phyloP scores from a whole-genome alignment of 2,797 vertebrate species.

The Cynopterus sphinx region DNA sequence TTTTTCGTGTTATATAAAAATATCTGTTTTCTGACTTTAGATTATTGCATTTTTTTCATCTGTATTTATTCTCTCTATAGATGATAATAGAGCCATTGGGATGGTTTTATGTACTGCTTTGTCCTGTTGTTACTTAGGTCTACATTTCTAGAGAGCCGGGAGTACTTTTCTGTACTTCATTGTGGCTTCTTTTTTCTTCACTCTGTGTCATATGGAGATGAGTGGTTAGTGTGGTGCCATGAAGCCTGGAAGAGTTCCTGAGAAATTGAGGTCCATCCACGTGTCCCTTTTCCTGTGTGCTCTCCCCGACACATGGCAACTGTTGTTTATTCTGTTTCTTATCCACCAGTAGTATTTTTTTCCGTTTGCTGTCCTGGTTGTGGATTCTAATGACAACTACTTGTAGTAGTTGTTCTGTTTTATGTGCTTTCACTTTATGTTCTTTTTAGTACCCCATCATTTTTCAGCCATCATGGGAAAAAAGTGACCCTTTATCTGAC shows the following conservation, averaged over 20 bases:
- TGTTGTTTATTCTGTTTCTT: neutral
- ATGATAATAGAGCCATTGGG: neutral
- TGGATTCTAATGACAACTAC: neutral
- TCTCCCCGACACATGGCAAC: neutral
- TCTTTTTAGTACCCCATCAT: neutral
- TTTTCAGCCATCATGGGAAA: neutral
- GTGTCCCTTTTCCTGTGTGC: neutral
- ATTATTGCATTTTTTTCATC: neutral
- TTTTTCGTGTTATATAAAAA: neutral
- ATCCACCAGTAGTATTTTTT: neutral
- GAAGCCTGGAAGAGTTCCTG: neutral
- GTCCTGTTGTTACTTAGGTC: neutral
- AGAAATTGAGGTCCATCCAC: neutral
- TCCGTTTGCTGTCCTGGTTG: neutral
- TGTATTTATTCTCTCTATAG: neutral
- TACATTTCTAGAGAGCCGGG: neutral
- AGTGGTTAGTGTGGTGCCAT: neutral
- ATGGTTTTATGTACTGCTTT: neutral
- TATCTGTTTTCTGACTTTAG: neutral
- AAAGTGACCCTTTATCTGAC: conserved; percentile 9
- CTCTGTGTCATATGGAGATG: neutral
- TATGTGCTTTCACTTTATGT: neutral
- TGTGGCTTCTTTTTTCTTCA: neutral
- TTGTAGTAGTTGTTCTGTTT: neutral
- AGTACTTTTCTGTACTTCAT: neutral